Conservation (phyloP, 2,113 vertebrate genomes). For the Thamnaconus septentrionalis region DNA sequence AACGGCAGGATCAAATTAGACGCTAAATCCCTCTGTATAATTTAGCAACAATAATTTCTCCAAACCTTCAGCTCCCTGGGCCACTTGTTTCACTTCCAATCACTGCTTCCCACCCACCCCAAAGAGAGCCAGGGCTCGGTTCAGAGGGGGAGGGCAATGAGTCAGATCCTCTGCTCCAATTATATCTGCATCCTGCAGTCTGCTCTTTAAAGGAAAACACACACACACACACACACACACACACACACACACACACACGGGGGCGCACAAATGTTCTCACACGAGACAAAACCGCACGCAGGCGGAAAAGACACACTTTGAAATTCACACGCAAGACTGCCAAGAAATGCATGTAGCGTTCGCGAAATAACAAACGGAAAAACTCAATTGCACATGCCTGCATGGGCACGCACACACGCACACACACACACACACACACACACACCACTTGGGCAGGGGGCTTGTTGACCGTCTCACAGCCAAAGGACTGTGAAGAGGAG, state of each 20-base stretch:
- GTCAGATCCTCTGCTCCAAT: constrained; percentile 69
- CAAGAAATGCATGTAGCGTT: constrained; percentile 55
- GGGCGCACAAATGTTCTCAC: not conserved
- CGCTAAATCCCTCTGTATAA: constrained; percentile 50
- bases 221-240: constrained; percentile 25
- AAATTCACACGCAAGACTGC: constrained; percentile 56
- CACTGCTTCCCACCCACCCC: constrained; percentile 6
- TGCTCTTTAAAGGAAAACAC: constrained; percentile 45
- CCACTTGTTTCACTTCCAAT: constrained; percentile 56
- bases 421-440: constrained; percentile 36
- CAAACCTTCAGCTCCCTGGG: constrained; percentile 51
- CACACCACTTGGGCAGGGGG: constrained; percentile 55
- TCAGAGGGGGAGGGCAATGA: constrained; percentile 61
- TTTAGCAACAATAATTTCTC: constrained; percentile 65
- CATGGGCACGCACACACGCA: constrained; percentile 27
- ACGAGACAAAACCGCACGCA: constrained; percentile 27
- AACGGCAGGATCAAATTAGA: constrained; percentile 58
- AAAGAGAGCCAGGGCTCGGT: constrained; percentile 48
- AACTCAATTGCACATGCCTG: constrained; percentile 36
- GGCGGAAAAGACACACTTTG: constrained; percentile 47
- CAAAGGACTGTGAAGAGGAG: constrained; percentile 41
- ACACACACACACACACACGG: constrained; percentile 24
- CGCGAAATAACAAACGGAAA: constrained; percentile 58
- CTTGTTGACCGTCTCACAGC: constrained; percentile 67
- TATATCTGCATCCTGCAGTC: constrained; percentile 71